phyloP scores from a whole-genome alignment of 2,888 invertebrate species.

The Eurytoma adleriae region DNA sequence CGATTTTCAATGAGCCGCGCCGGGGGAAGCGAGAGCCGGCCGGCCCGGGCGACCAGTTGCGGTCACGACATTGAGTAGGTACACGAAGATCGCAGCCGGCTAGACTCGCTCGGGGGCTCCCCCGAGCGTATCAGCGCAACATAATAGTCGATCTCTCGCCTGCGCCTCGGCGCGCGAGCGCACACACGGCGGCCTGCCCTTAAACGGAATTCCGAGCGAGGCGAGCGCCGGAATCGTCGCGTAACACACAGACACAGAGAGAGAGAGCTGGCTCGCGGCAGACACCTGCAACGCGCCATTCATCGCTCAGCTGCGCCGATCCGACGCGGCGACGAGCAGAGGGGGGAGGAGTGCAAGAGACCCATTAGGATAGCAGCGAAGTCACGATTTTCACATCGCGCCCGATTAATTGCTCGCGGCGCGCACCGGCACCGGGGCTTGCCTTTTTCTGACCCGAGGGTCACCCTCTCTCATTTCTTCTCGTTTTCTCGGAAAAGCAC shows the following conservation, averaged over 20 bases:
- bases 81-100: conserved; percentile 10
- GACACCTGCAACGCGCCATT: conserved; percentile 29
- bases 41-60: conserved; percentile 41
- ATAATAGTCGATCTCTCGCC: conserved; percentile 16
- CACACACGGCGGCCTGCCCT: conserved; percentile 43
- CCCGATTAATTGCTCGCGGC: conserved; percentile 32
- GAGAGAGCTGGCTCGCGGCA: not conserved
- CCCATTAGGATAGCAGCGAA: conserved; percentile 36
- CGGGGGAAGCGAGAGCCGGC: not conserved
- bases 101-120: not conserved
- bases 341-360: not conserved
- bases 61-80: conserved; percentile 46
- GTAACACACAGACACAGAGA: conserved; percentile 22
- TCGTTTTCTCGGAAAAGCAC: conserved; percentile 25
- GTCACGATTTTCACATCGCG: conserved; percentile 45
- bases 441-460: not conserved
- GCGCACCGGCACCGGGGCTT: not conserved
- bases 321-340: not conserved
- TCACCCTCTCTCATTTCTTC: not conserved
- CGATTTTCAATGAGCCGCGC: conserved; percentile 15
- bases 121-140: conserved; percentile 17
- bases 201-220: conserved; percentile 50
- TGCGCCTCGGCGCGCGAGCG: not conserved
- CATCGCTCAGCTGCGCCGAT: conserved; percentile 12
- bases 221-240: conserved; percentile 42